Evolutionary conservation across 2,113 vertebrate genomes (phyloP).

Genomic region (Sarotherodon lohbergeri): DNA sequence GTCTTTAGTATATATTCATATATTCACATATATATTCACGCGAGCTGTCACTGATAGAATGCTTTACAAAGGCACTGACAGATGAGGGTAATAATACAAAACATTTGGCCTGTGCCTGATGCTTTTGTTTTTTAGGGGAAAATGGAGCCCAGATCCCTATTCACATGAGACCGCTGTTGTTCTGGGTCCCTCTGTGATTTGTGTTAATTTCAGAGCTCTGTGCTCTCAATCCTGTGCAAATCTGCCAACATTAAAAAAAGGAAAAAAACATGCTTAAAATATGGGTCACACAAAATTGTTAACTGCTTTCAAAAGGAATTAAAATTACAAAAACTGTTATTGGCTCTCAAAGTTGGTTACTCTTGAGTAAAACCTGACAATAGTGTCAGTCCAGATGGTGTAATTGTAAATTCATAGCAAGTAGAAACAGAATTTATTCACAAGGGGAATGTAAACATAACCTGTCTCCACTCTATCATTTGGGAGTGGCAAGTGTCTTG

Average conservation of each 20-base stretch:
- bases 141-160: not conserved
- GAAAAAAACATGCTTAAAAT: not conserved
- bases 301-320: not conserved
- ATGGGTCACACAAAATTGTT: not conserved
- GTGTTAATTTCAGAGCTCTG: not conserved
- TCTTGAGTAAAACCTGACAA: not conserved
- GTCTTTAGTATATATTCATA: not conserved
- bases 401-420: not conserved
- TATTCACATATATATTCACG: not conserved
- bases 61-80: not conserved
- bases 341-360: not conserved
- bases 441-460: not conserved
- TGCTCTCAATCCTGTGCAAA: not conserved
- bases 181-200: not conserved
- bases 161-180: not conserved
- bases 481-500: not conserved
- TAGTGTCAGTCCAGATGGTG: not conserved
- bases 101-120: not conserved
- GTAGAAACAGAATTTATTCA: not conserved
- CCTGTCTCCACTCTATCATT: not conserved
- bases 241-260: not conserved
- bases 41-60: not conserved
- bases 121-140: not conserved
- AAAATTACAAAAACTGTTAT: not conserved
- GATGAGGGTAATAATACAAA: not conserved